These are phyloP conservation scores for Chymomyza procnemis DNA, from an alignment of 2,888 invertebrate genomes.

Conservation along the genomic window DNA sequence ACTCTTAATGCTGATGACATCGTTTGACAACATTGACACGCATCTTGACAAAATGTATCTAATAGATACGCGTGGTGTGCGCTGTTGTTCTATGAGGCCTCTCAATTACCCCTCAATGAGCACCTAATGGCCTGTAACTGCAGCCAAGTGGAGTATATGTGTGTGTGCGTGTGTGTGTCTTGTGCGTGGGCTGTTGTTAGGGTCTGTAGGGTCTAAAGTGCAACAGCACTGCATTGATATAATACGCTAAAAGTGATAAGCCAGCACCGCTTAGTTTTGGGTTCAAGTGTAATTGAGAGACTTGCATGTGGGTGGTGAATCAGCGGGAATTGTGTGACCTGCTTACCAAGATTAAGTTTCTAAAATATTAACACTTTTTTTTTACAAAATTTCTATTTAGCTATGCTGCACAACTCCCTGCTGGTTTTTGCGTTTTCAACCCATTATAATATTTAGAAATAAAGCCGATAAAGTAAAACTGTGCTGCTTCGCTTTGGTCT, in stretches of 20 bases:
- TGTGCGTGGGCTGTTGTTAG: background rate
- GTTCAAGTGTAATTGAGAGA: background rate
- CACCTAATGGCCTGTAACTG: conserved; percentile 61
- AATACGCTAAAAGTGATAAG: background rate
- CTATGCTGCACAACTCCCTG: too few relatives aligned
- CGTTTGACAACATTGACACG: conserved; percentile 70
- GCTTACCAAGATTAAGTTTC: too few relatives aligned
- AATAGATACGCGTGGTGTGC: conserved; percentile 23
- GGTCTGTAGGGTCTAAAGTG: background rate
- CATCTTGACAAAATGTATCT: conserved; percentile 48
- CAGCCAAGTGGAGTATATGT: conserved; percentile 17
- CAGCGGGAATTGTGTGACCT: too few relatives aligned
- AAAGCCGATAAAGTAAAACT: too few relatives aligned
- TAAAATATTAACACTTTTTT: too few relatives aligned
- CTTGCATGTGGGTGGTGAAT: background rate
- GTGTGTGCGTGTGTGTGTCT: background rate
- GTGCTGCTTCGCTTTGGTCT: too few relatives aligned
- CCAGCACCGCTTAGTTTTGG: background rate
- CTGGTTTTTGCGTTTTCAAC: too few relatives aligned
- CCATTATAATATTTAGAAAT: too few relatives aligned
- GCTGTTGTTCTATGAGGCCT: conserved; percentile 9
- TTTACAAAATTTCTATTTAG: too few relatives aligned
- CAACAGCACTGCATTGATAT: background rate
- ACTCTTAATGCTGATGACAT: conserved; percentile 54
- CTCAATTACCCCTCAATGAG: conserved; percentile 32